Evolutionary conservation across 2,113 vertebrate genomes (phyloP).

Genomic region (Elachura formosa): DNA sequence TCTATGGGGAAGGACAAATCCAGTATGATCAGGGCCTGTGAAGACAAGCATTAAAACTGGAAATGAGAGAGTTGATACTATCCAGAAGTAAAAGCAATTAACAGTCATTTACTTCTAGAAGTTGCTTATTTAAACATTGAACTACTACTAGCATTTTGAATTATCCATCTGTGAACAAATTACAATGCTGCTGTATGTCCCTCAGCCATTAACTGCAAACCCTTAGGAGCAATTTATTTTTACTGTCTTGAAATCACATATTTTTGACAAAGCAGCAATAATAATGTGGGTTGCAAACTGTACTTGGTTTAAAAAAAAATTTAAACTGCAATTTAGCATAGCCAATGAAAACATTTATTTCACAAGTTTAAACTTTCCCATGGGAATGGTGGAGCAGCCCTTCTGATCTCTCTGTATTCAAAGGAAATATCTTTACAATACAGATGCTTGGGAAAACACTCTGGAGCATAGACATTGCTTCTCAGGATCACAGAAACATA

Average conservation of each 20-base stretch:
- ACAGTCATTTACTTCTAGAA: conserved; percentile 47
- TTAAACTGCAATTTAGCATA: not conserved
- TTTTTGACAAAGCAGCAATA: conserved; percentile 17
- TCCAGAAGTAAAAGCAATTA: conserved; percentile 18
- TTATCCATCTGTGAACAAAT: conserved; percentile 28
- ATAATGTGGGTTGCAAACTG: not conserved
- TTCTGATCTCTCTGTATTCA: conserved; percentile 16
- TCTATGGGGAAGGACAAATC: not conserved
- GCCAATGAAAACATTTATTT: conserved; percentile 48
- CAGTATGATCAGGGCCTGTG: not conserved
- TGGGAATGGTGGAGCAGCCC: conserved; percentile 37
- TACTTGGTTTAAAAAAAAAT: not conserved
- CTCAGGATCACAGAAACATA: not conserved
- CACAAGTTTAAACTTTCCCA: conserved; percentile 51
- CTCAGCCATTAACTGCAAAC: not conserved
- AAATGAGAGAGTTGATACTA: not conserved
- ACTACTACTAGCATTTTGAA: not conserved
- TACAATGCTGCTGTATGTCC: not conserved
- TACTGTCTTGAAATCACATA: not conserved
- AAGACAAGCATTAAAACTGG: not conserved
- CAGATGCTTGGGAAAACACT: conserved; percentile 30
- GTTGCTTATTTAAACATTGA: conserved; percentile 42
- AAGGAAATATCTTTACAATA: conserved; percentile 54
- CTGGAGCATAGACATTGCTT: not conserved
- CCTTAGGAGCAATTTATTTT: conserved; percentile 7